Percentiles rank a stretch among this genome's conserved stretches.
Evolutionary conservation across 2,888 invertebrate genomes (phyloP).

Genomic region (Girardia tigrina): DNA sequence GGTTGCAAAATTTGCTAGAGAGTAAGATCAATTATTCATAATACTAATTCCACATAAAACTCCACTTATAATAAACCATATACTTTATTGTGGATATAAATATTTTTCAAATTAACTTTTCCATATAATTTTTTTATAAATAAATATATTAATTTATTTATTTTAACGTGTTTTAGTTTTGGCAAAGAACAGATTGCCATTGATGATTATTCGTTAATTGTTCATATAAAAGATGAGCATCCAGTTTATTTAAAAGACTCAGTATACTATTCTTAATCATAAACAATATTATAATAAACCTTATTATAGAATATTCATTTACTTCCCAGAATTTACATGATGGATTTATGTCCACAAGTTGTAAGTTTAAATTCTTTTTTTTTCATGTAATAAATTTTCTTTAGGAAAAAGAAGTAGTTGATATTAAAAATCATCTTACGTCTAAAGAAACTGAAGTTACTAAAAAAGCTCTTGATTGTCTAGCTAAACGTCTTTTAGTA

Average conservation of each 20-base stretch:
- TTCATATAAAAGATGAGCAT: not conserved
- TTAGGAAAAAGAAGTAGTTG: not conserved
- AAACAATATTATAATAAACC: not conserved
- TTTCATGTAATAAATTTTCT: not conserved
- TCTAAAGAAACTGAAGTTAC: not conserved
- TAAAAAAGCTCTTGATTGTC: not conserved
- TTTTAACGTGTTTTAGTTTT: not conserved
- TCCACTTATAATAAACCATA: not conserved
- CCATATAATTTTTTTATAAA: not conserved
- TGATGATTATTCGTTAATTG: not conserved
- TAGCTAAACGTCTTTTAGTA: not conserved
- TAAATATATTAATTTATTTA: too few species aligned
- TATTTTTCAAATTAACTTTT: too few species aligned
- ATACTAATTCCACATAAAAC: not conserved
- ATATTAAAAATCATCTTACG: conserved; percentile 3
- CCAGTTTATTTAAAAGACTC: not conserved
- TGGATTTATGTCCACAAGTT: not conserved
- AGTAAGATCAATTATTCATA: not conserved
- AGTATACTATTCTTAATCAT: not conserved
- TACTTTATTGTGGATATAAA: too few species aligned
- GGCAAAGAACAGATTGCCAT: not conserved
- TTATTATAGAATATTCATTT: not conserved
- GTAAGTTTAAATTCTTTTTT: not conserved
- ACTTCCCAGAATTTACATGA: not conserved
- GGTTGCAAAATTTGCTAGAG: not conserved